Conservation (phyloP, 2,797 vertebrate species). For the Botia almorhae region DNA sequence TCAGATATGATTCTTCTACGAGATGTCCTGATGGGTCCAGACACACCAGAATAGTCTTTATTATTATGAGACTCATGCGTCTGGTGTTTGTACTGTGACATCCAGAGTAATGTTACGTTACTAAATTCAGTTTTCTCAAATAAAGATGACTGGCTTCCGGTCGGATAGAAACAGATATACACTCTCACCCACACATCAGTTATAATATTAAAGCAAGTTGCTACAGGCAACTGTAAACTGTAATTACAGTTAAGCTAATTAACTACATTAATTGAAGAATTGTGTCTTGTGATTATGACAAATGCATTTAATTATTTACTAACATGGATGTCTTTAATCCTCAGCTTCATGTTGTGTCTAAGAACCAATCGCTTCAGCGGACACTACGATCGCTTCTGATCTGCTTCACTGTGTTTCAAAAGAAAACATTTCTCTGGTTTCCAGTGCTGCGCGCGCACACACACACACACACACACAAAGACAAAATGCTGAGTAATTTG, state of each 20-base stretch:
- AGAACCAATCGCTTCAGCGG: not conserved
- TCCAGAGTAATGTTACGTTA: not conserved
- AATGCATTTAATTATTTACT: not conserved
- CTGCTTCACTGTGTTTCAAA: constrained; percentile 1
- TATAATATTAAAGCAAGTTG: not conserved
- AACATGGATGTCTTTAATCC: not conserved
- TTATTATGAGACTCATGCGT: not conserved
- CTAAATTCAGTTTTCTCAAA: not conserved
- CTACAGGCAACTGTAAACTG: not conserved
- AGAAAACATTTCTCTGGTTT: not conserved
- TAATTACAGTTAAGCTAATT: not conserved
- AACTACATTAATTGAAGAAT: not conserved
- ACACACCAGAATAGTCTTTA: not conserved
- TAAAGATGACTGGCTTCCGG: not conserved
- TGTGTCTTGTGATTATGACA: not conserved
- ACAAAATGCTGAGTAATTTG: constrained; percentile 31
- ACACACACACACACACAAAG: constrained; percentile 1
- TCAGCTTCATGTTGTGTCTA: not conserved
- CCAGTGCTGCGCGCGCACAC: not conserved
- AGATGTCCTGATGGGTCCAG: not conserved
- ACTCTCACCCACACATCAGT: not conserved
- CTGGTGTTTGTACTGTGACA: not conserved
- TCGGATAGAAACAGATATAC: not conserved
- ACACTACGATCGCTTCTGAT: not conserved
- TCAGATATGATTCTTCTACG: not conserved